phyloP scores from a whole-genome alignment of 2,888 invertebrate genomes.

The Acanthacorydalis orientalis region DNA sequence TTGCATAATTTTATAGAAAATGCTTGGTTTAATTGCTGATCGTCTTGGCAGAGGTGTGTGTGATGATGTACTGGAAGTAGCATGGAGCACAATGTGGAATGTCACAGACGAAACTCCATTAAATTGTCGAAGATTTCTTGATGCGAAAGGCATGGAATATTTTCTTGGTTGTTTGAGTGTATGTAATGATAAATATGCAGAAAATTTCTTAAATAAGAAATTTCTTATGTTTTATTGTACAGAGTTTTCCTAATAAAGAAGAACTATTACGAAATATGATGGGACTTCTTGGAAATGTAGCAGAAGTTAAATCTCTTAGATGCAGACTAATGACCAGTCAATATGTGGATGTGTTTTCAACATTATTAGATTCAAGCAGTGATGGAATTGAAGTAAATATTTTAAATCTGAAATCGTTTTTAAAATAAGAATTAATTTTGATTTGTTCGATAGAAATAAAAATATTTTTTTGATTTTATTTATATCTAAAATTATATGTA shows the following conservation, averaged over 20 bases:
- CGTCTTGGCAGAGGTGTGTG: constrained; percentile 60
- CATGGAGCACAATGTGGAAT: constrained; percentile 99
- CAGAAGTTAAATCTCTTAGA: constrained; percentile 75
- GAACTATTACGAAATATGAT: constrained; percentile 94
- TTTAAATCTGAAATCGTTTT: constrained; percentile 7
- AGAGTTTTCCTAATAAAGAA: constrained; percentile 78
- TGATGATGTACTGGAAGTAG: constrained; percentile 92
- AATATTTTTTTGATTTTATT: constrained; percentile 2
- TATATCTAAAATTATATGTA: not conserved
- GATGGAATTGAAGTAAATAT: constrained; percentile 81
- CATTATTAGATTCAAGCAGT: constrained; percentile 65
- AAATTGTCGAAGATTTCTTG: constrained; percentile 83
- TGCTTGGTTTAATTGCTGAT: constrained; percentile 75
- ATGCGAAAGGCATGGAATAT: constrained; percentile 74
- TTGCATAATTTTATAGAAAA: constrained; percentile 38
- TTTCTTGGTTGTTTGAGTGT: constrained; percentile 81
- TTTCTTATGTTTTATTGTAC: constrained; percentile 12
- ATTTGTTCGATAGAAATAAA: not conserved
- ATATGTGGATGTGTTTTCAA: constrained; percentile 74
- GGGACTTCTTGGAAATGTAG: constrained; percentile 91
- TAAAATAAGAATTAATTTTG: not conserved
- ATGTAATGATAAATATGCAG: constrained; percentile 16
- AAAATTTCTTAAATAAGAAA: not conserved
- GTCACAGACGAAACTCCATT: constrained; percentile 89
- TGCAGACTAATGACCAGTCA: constrained; percentile 68